Base-by-base conservation (phyloP, 2,888 invertebrate species). In the Limnephilus marmoratus region DNA sequence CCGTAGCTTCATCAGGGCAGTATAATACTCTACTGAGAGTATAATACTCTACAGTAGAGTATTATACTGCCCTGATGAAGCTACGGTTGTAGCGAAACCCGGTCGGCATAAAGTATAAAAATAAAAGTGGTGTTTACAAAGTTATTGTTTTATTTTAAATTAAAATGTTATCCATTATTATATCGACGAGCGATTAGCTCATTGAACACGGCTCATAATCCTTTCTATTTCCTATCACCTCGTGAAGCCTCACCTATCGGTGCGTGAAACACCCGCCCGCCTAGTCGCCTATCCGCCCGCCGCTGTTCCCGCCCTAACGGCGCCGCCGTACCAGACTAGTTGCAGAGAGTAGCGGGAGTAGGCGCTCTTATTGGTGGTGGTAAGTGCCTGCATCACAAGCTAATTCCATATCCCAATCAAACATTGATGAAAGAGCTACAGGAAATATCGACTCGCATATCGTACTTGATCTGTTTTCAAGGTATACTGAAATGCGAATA, bases 341-440 rank as follows among this genome's bases (percentile, higher is more conserved):
- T 45, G 12, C 12, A 45, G 11, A 45, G 41, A 49, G 7, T 53
- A 85, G 45, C 29, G 34, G 29, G 34, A 45, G 31, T 24, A 37
- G 81, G 81, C 81, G 31, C 80, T 86, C 90, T 90, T 90, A 82
- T 90, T 86, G 90, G 86, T 91, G 45, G 86, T 53, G 9, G 68
- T 83, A 87, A 90, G 83, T 86, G 90, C 81, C 81, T 92, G 81
- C 92, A 89, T 93, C 92, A 91, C 92, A 91, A 91, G 92, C 92
- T 85, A 93, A 92, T 92, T 93, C 93, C 93, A 92, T 92, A 93
- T 92, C 90, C 87, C 91, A 90, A 53, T 91, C 90, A 85, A 82
- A 37, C 81, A 41, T 41, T 41, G 41, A 41, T 41, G 9, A 41
- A 41, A 41, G 45, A 45, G 45, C 49, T 49, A 49, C 2, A 49